Conservation (phyloP, 2,888 invertebrate genomes). For the Limulus polyphemus region DNA sequence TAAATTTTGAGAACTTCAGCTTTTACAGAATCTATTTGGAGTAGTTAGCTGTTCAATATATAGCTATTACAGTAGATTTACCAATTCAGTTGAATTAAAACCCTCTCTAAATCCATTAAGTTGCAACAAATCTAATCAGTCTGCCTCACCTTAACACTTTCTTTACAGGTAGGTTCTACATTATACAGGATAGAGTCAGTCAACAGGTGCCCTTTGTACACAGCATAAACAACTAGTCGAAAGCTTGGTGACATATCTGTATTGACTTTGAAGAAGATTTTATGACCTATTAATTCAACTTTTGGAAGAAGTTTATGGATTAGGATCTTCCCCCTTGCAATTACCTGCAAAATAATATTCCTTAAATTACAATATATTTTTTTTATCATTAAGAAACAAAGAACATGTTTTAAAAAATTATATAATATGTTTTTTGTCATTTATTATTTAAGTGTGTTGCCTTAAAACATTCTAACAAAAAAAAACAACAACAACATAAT, state of each 20-base stretch:
- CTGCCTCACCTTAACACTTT: too few species aligned
- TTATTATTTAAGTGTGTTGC: too few species aligned
- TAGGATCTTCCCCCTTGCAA: constrained; percentile 12
- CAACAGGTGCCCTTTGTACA: constrained; percentile 13
- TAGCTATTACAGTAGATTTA: too few species aligned
- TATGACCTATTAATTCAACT: constrained; percentile 4
- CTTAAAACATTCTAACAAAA: too few species aligned
- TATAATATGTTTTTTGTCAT: too few species aligned
- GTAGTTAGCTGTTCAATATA: too few species aligned
- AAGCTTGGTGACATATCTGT: constrained; percentile 23
- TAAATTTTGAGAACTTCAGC: too few species aligned
- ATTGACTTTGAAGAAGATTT: constrained; percentile 15
- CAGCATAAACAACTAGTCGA: constrained; percentile 17
- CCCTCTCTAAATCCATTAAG: too few species aligned
- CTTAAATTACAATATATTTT: not conserved
- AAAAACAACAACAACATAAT: too few species aligned
- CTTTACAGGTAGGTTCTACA: constrained; percentile 12
- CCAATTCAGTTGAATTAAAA: too few species aligned
- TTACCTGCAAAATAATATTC: constrained; percentile 5
- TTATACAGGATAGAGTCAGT: constrained; percentile 23
- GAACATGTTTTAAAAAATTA: not conserved
- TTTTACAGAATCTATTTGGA: too few species aligned
- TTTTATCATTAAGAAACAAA: not conserved
- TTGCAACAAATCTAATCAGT: too few species aligned
- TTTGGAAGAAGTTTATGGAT: constrained; percentile 1